Evolutionary conservation across 2,113 vertebrate species (phyloP), one percentile per base, ranked within the genome.

Genomic region (Podilymbus podiceps): DNA sequence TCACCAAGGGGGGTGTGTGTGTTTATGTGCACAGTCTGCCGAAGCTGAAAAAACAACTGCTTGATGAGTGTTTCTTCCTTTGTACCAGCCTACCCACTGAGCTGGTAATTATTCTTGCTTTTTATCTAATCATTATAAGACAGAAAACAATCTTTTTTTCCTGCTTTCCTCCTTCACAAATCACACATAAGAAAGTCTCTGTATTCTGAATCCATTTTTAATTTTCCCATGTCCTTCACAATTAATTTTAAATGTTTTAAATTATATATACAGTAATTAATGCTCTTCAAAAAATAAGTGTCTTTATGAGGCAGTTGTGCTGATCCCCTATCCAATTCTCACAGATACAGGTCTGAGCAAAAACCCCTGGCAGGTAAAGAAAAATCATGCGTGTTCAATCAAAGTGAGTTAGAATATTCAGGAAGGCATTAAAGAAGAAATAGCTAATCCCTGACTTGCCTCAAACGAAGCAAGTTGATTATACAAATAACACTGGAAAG

Each of bases 21-120:
- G 68, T 93, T 89, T 89, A 64, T 77, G 47, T 44, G 63, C 5
- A 8, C 94, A 94, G 60, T 95, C 58, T 97, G 94, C 87, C 25
- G 44, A 85, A 85, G 84, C 94, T 92, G 74, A 93, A 96, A 94
- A 96, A 95, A 84, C 92, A 96, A 95, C 86, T 90, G 84, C 85
- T 96, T 95, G 89, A 95, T 88, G 93, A 97, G 76, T 63, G 40
- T 89, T 95, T 96, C 89, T 97, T 96, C 72, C 77, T 97, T 83
- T 91, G 85, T 89, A 96, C 96, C 46, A 81, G 91, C 81, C 89
- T 93, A 91, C 92, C 89, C 92, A 97, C 95, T 92, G 95, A 97
- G 94, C 75, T 92, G 87, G 89, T 97, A 97, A 95, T 98, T 96
- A 96, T 96, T 96, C 96, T 93, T 97, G 81, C 83, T 96, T 97